phyloP scores from a whole-genome alignment of 2,797 vertebrate species.

The Intellagama lesueurii region DNA sequence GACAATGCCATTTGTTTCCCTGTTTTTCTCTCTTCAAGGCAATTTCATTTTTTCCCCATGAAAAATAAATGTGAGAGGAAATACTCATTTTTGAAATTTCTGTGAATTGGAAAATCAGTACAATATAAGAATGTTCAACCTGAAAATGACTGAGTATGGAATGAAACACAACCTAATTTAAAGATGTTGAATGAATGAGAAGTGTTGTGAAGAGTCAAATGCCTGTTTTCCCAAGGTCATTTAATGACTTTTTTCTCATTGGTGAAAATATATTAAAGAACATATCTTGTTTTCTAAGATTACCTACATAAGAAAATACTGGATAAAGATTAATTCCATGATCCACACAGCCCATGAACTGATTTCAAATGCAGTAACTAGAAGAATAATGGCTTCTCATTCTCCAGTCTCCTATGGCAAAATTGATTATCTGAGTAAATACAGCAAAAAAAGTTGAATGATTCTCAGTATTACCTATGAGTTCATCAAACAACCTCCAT shows the following conservation, averaged over 20 bases:
- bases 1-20: conserved; percentile 63
- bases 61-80: conserved; percentile 23
- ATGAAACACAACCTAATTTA: not conserved
- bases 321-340: not conserved
- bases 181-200: not conserved
- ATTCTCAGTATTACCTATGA: not conserved
- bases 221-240: not conserved
- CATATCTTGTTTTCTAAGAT: not conserved
- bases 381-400: not conserved
- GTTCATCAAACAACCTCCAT: not conserved
- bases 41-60: conserved; percentile 36
- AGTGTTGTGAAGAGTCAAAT: not conserved
- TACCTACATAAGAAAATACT: not conserved
- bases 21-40: not conserved
- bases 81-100: conserved; percentile 54
- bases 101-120: conserved; percentile 11
- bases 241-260: not conserved
- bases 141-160: not conserved
- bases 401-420: not conserved
- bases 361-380: not conserved
- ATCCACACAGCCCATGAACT: not conserved
- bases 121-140: not conserved
- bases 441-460: not conserved
- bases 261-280: not conserved
- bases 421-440: not conserved